Conservation (phyloP, 2,797 vertebrate genomes). For the Sebastes cheni region DNA sequence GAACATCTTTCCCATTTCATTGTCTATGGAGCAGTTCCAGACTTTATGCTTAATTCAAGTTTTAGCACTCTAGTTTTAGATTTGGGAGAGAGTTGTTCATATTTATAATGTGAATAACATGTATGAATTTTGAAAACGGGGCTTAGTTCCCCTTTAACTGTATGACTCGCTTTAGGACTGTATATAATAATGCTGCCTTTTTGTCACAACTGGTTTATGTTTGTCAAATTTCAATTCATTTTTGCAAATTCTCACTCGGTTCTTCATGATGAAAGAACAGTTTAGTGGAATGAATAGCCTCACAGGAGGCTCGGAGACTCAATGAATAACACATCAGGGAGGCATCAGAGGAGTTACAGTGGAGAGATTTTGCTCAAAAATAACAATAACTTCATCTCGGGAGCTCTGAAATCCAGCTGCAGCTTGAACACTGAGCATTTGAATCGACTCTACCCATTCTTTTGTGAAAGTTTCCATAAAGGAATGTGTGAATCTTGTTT, state of each 20-base stretch:
- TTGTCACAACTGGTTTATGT: not conserved
- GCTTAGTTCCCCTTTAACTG: too few species aligned
- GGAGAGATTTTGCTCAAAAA: constrained; percentile 40
- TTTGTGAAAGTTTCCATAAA: not conserved
- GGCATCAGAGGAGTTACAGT: constrained; percentile 54
- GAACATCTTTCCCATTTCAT: too few species aligned
- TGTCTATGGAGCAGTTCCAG: too few species aligned
- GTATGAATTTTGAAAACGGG: too few species aligned
- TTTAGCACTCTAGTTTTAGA: too few species aligned
- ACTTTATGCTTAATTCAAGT: fast-evolving
- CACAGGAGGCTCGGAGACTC: constrained; percentile 42
- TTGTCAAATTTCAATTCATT: constrained; percentile 25
- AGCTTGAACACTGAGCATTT: constrained; percentile 4
- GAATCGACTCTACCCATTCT: not conserved
- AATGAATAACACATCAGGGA: constrained; percentile 72
- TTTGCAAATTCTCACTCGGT: constrained; percentile 8
- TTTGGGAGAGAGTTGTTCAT: too few species aligned
- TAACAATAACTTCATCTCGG: constrained; percentile 55
- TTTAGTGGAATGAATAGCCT: constrained; percentile 56
- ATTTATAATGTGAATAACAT: too few species aligned
- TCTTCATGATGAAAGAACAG: constrained; percentile 38
- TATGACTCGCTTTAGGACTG: not conserved
- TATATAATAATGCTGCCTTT: not conserved
- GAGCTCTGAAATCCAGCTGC: constrained; percentile 44
- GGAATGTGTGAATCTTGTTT: constrained; percentile 8